Conservation (phyloP, 2,113 vertebrate species). For the Patagioenas fasciata region DNA sequence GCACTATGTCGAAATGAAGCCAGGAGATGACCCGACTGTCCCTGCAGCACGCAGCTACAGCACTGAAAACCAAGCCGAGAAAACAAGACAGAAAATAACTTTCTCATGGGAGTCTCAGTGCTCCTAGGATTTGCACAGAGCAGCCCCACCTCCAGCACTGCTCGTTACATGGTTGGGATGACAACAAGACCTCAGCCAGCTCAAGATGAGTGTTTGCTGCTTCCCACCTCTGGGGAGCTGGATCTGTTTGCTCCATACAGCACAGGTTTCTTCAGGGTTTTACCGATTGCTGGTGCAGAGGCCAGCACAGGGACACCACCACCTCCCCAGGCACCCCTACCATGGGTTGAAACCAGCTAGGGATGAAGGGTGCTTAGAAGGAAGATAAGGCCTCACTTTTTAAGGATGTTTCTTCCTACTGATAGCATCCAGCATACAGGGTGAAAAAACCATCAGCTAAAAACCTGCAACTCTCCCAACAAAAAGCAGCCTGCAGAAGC, state of each 20-base stretch:
- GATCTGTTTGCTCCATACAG: background rate
- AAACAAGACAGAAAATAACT: background rate
- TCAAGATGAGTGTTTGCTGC: background rate
- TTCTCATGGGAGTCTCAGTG: accelerated
- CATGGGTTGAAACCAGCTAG: background rate
- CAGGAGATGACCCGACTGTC: background rate
- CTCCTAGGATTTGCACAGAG: background rate
- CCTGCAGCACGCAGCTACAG: background rate
- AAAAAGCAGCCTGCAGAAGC: background rate
- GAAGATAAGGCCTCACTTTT: background rate
- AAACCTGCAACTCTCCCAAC: background rate
- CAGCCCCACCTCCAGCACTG: accelerated
- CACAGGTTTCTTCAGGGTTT: background rate
- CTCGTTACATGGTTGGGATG: background rate
- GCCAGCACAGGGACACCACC: background rate
- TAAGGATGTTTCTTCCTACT: background rate
- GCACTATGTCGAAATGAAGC: accelerated
- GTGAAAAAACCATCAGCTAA: background rate
- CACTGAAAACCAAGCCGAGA: background rate
- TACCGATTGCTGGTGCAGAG: background rate
- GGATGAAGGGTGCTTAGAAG: background rate
- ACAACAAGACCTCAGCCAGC: background rate
- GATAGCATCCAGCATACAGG: background rate
- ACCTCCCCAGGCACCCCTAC: background rate
- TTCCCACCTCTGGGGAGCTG: background rate